Base-by-base conservation (phyloP, 2,113 vertebrate species). In the Tor tambroides region DNA sequence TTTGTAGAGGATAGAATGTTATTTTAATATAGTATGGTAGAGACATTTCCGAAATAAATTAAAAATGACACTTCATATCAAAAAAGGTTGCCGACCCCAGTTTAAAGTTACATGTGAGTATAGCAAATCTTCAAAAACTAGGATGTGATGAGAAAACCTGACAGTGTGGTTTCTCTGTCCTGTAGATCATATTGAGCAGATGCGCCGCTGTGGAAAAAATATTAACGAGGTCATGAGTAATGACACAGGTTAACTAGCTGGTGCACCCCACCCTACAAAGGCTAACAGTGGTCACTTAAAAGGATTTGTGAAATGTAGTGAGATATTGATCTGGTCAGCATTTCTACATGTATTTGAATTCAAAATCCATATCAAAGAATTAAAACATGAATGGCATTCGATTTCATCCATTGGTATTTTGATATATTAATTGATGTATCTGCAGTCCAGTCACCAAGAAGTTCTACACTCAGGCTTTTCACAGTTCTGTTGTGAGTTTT, bases 61-160 rank as follows among this genome's bases (percentile, higher is more conserved):
- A 41, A 74, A 72, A 74, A n/a, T 12, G 35, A 2, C 71, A 74
- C 71, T 74, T 74, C 67, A 71, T 74, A 74, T 74, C 35, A 74
- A 14, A 74, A n/a, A 74, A 74, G 35, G 35, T n/a, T 74, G 32
- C 71, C 2, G 35, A 74, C 71, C 35, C 35, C 35, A 10, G 71
- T n/a, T 41, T 74, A 74, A 74, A n/a, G 71, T 41, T 74, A 5
- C 38, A 10, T 6, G 21, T 74, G 21, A 74, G 19, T 41, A 74
- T 5, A 38, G 35, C 6, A n/a, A 41, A 21, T 71, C 19, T 74
- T 72, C 51, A 30, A 43, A 67, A 14, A 15, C n/a, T 4, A 83
- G 61, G 35, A 41, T 15, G 38, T 61, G 59, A 69, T 41, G 41
- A 67, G 61, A 74, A 74, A 74, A 74, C 41, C 61, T 46, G 61